Evolutionary conservation across 2,888 invertebrate genomes (phyloP).

Genomic region (Aphodius granarius): DNA sequence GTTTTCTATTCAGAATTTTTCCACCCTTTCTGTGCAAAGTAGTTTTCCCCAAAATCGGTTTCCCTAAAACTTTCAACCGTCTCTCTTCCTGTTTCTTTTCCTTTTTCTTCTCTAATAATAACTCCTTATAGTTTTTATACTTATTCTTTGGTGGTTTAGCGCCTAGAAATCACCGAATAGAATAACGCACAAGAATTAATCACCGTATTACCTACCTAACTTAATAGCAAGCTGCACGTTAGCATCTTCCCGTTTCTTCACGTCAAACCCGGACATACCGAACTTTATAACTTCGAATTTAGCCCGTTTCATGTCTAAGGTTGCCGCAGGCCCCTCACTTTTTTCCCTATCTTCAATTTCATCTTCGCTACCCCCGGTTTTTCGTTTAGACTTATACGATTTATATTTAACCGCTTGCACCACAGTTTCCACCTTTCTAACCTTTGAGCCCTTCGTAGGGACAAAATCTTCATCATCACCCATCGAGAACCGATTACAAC

Average conservation of each 20-base stretch:
- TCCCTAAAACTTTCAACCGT: slow-evolving; percentile 59
- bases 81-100: slow-evolving; percentile 57
- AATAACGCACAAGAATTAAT: too few relatives aligned
- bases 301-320: slow-evolving; percentile 74
- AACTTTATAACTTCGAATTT: slow-evolving; percentile 83
- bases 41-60: slow-evolving; percentile 57
- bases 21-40: neutral
- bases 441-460: slow-evolving; percentile 58
- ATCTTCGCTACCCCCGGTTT: slow-evolving; percentile 35
- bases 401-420: slow-evolving; percentile 57
- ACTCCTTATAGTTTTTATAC: slow-evolving; percentile 72
- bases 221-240: slow-evolving; percentile 76
- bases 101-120: slow-evolving; percentile 63
- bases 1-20: slow-evolving; percentile 54
- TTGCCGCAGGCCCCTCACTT: slow-evolving; percentile 36
- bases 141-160: slow-evolving; percentile 76
- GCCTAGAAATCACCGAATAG: slow-evolving; percentile 53
- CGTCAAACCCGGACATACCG: slow-evolving; percentile 76
- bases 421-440: slow-evolving; percentile 53
- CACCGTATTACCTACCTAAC: slow-evolving; percentile 60
- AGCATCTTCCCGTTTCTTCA: slow-evolving; percentile 73
- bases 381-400: slow-evolving; percentile 59
- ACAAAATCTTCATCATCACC: slow-evolving; percentile 37
- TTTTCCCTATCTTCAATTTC: neutral
- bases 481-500: neutral